Evolutionary conservation across 2,888 invertebrate genomes (phyloP), one percentile per base, ranked within the genome.

Genomic region (Agrochola macilenta): DNA sequence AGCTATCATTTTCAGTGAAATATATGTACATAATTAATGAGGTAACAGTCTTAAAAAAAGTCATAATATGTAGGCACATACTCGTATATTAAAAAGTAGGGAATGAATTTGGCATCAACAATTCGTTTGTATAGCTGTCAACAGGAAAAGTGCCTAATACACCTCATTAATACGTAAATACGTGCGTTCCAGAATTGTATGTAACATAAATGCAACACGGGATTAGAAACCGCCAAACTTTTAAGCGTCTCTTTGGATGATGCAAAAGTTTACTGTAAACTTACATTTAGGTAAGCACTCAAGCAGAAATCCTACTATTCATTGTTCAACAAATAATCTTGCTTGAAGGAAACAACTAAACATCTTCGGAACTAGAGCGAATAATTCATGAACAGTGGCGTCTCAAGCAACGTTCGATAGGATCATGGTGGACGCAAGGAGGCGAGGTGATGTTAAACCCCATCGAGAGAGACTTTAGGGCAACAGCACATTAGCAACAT

Each of bases 401-500:
- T 68, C 20, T 49, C 20, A 20, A 52, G 30, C 30, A 39, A 66
- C 9, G n/a, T 49, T 74, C 49, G 8, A 76, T 69, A 8, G 20
- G 11, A 68, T 30, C 30, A 52, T 43, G 17, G 39, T 20, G 14
- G 7, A 54, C 39, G 17, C 49, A 7, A 60, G 39, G 23, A 65
- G 23, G 23, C 39, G 39, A 39, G 30, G 14, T 26, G 23, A 39
- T 49, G 54, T 7, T 70, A 35, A 63, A 20, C 26, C 35, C 14
- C 58, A 54, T 26, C 9, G n/a, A 79, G 54, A 11, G 54, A 26
- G 66, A 74, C 60, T 65, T 46, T 54, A 72, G 1, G 23, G 14
- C 23, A 57, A 65, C n/a, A 72, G 2, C n/a, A 66, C 9, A 54
- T 66, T 66, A 61, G 14, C 46, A 74, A 82, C 23, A 63, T 43